Conservation (phyloP, 2,113 vertebrate genomes). For the Malurus elegans region DNA sequence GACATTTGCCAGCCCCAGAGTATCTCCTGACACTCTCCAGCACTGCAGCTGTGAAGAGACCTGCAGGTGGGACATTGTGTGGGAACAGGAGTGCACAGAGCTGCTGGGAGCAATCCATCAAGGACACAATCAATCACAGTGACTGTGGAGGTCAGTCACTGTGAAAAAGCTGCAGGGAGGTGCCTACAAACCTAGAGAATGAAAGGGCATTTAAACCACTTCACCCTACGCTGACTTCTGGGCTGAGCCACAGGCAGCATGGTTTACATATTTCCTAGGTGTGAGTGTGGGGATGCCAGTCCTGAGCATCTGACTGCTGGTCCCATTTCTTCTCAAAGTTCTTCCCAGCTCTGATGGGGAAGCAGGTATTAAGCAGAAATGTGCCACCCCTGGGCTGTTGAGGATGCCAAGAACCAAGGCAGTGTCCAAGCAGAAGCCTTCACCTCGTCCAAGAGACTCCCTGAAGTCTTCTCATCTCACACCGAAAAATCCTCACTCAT, state of each 20-base stretch:
- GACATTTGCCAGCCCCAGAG: not conserved
- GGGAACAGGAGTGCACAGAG: not conserved
- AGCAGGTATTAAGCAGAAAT: not conserved
- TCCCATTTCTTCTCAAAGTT: not conserved
- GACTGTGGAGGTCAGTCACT: too few species aligned
- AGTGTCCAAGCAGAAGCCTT: not conserved
- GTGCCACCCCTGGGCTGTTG: not conserved
- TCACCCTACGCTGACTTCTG: not conserved
- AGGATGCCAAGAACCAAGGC: fast-evolving
- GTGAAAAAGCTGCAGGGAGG: not conserved
- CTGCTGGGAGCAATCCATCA: not conserved
- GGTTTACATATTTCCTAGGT: not conserved
- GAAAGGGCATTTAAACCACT: not conserved
- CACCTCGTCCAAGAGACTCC: not conserved
- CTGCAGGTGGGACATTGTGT: not conserved
- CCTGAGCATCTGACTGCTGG: not conserved
- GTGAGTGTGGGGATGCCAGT: not conserved
- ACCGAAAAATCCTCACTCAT: not conserved
- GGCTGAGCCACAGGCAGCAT: not conserved
- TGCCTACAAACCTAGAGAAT: not conserved
- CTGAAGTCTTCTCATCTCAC: not conserved
- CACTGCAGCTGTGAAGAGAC: not conserved
- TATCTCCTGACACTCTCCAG: not conserved
- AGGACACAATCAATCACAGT: not conserved
- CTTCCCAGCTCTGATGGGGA: not conserved